A percentile compares a stretch with the other conserved stretches of the same genome.
Evolutionary conservation across 1,140 invertebrate species (phyloP).

Genomic region (Mylabris phalerata): DNA sequence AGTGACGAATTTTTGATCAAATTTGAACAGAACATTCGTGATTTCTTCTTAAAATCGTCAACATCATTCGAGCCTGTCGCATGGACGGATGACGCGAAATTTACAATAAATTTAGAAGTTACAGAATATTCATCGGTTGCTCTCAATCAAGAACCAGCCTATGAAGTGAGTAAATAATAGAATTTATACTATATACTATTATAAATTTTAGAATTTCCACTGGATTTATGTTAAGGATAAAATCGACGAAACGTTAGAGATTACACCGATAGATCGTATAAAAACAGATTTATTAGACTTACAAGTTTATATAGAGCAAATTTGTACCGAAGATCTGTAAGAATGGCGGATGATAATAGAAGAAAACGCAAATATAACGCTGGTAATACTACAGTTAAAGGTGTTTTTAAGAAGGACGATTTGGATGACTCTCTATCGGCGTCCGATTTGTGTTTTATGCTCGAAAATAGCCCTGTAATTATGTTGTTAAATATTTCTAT

Average conservation of each 20-base stretch:
- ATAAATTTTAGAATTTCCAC: slow-evolving; percentile 28
- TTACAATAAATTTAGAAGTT: slow-evolving; percentile 28
- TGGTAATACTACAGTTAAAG: slow-evolving; percentile 6
- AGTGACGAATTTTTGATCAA: slow-evolving; percentile 30
- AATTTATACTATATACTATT: too few relatives aligned
- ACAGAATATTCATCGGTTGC: slow-evolving; percentile 25
- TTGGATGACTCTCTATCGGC: slow-evolving; percentile 7
- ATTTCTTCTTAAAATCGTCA: slow-evolving; percentile 31
- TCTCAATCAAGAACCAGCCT: slow-evolving; percentile 28
- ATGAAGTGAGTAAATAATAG: slow-evolving; percentile 17
- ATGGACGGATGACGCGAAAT: slow-evolving; percentile 23
- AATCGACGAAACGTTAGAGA: slow-evolving; percentile 8
- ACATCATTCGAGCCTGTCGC: slow-evolving; percentile 20
- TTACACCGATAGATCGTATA: slow-evolving; percentile 29
- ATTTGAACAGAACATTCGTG: slow-evolving; percentile 25
- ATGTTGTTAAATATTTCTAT: too few relatives aligned
- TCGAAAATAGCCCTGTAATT: slow-evolving; percentile 1
- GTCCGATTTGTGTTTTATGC: slow-evolving; percentile 2
- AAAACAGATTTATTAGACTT: slow-evolving; percentile 23
- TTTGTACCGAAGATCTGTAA: background rate
- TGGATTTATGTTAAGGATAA: slow-evolving; percentile 21
- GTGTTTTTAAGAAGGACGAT: slow-evolving; percentile 7
- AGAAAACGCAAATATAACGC: slow-evolving; percentile 3
- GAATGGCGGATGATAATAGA: slow-evolving; percentile 1
- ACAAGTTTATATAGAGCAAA: slow-evolving; percentile 29